Base-by-base conservation (phyloP, 2,797 vertebrate genomes). In the Arctocebus calabarensis region DNA sequence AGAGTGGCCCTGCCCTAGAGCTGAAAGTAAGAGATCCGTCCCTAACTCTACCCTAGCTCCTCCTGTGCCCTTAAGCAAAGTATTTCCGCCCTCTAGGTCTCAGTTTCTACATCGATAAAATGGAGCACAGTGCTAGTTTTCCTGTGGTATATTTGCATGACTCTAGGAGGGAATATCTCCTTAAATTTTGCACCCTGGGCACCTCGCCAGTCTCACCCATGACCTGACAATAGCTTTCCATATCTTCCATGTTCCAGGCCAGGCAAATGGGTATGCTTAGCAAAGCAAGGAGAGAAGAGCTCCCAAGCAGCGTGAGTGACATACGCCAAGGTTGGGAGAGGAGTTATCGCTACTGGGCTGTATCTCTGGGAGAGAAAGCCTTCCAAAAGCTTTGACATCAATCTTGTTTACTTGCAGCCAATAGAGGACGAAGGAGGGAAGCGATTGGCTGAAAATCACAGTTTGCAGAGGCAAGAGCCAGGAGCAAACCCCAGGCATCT, bases 131-230 rank as follows among this genome's bases (percentile, higher is more conserved):
- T 13, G 32, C 34, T 22, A 22, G 66, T 75, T 4, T 79, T 73
- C 90, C 48, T 2, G 3, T 25, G 37, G 17, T 37, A 14, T 23
- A 14, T 66, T 40, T 27, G 7, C 57, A 34, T 13, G 8, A 34
- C 3, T 0, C 55, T 1, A 12, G 66, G 27, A 43, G 19, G 29
- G 4, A 77, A 2, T 0, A 19, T 3, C 9, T 62, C 77, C 7
- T 73, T 23, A 27, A 19, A 19, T 40, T 81, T 29, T 61, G 70
- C 5, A 64, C 43, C 45, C 61, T 2, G n/a, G 45, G 77, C 48
- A n/a, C 14, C 48, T 64, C 12, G 14, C 12, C 29, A 0, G 12
- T 43, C 43, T 61, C 48, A 61, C 34, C 34, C 71, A 9, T 40
- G n/a, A 73, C 73, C 43, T 0, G 0, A 43, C 6, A 10, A 62